Evolutionary conservation across 2,797 vertebrate genomes (phyloP).

Genomic region (Acrocephalus scirpaceus): DNA sequence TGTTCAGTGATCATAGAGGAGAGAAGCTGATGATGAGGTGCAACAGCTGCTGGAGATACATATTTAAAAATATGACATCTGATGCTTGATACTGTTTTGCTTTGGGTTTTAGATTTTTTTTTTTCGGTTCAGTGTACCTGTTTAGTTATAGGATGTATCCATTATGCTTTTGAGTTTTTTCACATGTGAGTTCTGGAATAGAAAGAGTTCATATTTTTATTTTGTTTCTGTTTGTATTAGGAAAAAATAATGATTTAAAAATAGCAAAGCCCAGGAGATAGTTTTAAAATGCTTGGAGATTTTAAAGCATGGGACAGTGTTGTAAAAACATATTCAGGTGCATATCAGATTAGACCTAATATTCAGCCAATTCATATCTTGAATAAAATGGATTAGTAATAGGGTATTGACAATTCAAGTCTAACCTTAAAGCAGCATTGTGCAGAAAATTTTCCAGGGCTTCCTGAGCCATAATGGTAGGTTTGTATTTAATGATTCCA

Average conservation of each 20-base stretch:
- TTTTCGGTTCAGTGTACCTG: neutral
- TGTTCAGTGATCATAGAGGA: neutral
- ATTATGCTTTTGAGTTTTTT: neutral
- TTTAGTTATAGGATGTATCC: neutral
- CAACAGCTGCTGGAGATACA: neutral
- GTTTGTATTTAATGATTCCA: neutral
- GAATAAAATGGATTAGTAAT: neutral
- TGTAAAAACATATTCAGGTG: neutral
- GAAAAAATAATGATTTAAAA: neutral
- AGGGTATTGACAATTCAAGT: neutral
- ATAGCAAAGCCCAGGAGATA: neutral
- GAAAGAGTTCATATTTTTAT: neutral
- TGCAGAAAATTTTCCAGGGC: neutral
- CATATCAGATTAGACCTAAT: neutral
- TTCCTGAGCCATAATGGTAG: neutral
- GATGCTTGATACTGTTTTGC: neutral
- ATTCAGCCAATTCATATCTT: neutral
- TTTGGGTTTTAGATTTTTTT: neutral
- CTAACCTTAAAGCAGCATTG: neutral
- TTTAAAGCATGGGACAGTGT: neutral
- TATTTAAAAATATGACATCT: neutral
- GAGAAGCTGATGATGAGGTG: neutral
- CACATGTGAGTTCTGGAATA: neutral
- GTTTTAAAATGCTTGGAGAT: neutral
- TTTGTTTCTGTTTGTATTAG: neutral